phyloP scores from a whole-genome alignment of 2,888 invertebrate species.

The Prosapia bicincta region DNA sequence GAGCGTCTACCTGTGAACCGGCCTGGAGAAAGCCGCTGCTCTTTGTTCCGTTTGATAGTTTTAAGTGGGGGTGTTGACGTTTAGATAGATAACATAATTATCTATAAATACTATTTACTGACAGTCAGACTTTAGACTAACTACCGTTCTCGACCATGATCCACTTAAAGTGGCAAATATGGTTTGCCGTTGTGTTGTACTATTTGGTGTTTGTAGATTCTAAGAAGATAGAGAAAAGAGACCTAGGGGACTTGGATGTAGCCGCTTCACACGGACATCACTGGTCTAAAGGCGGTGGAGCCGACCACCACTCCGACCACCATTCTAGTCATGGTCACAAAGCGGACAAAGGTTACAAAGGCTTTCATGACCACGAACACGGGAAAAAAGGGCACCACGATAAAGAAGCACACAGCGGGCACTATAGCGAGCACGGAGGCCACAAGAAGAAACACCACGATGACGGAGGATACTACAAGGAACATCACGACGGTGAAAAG shows the following conservation, averaged over 20 bases:
- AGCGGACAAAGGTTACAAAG: slow-evolving; percentile 68
- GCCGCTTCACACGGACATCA: slow-evolving; percentile 47
- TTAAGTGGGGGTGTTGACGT: background rate
- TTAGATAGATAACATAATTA: background rate
- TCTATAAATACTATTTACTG: background rate
- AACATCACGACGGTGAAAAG: slow-evolving; percentile 62
- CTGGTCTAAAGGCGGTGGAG: slow-evolving; percentile 61
- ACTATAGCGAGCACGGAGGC: slow-evolving; percentile 59
- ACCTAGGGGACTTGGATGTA: slow-evolving; percentile 30
- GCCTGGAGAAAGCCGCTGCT: background rate
- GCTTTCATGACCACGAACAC: slow-evolving; percentile 63
- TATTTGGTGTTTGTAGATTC: background rate
- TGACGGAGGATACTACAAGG: slow-evolving; percentile 60
- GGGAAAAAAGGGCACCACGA: slow-evolving; percentile 72
- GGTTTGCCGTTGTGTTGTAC: no score
- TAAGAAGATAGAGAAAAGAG: background rate
- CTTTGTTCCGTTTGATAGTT: background rate
- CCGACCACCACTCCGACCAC: slow-evolving; percentile 63
- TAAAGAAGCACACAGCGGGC: slow-evolving; percentile 59
- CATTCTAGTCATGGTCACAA: slow-evolving; percentile 64
- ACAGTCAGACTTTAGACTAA: background rate
- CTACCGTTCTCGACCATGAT: background rate
- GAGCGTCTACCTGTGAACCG: background rate
- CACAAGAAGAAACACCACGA: slow-evolving; percentile 63
- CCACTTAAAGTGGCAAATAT: background rate